Base-by-base conservation (phyloP, 2,888 invertebrate genomes). In the Coleophora deauratella region DNA sequence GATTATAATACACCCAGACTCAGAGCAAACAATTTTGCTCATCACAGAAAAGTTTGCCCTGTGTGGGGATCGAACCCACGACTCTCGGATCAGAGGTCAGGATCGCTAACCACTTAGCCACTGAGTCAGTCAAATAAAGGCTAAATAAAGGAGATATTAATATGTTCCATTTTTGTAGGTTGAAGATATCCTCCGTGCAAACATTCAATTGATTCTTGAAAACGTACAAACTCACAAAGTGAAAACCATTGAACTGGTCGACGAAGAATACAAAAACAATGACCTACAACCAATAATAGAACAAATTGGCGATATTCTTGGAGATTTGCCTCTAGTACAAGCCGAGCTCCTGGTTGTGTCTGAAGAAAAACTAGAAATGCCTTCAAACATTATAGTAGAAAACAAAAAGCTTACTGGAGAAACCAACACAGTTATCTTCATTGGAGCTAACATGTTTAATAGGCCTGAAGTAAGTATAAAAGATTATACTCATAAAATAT, bases 161-260 rank as follows among this genome's bases (percentile, higher is more conserved):
- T 10, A 4, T 31, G 9, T 31, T 31, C 6, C 21, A 21, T 31
- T n/a, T 10, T 27, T 37, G 38, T 35, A 82, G 85, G 42, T 79
- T n/a, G 72, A 79, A 44, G 88, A 90, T 50, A 84, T 90, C 0
- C 71, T 90, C 0, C 79, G 91, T 15, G 72, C 88, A 1, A 82
- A 89, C 58, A 77, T 93, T 6, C 95, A 95, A 66, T 62, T 94
- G 0, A 88, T 91, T 0, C 64, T 93, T 0, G 96, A 96, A 68
- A 95, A 95, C 61, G 66, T 87, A 1, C 86, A 88, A 41, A 81
- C 78, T 0, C 72, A 87, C 49, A 91, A 91, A 79, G 84, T 92
- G 0, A 91, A 88, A 64, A 72, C 75, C 31, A 76, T 90, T 15
- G 88, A 91, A 67, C 38, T 88, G 44, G 61, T 72, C 50, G 87